phyloP scores from a whole-genome alignment of 2,113 vertebrate species.

The Cavia porcellus region DNA sequence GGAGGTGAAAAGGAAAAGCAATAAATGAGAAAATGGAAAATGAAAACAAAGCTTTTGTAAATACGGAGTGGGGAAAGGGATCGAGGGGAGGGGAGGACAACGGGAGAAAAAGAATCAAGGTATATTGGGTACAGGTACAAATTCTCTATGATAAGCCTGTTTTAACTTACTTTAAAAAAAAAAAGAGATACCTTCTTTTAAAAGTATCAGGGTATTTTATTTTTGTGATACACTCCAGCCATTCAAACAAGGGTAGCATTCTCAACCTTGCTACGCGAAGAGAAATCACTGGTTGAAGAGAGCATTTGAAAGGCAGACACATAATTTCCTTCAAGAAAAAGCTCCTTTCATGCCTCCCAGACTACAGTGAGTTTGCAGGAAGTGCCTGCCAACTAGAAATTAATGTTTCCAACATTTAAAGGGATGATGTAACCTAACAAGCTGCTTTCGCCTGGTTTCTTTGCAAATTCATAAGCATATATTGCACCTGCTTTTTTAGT shows the following conservation, averaged over 20 bases:
- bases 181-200: slow-evolving; percentile 15
- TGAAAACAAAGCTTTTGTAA: not conserved
- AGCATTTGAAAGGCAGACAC: slow-evolving; percentile 28
- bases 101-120: not conserved
- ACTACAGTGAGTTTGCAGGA: not conserved
- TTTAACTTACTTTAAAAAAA: not conserved
- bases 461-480: not conserved
- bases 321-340: slow-evolving; percentile 19
- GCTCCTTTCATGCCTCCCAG: not conserved
- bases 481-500: not conserved
- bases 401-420: not conserved
- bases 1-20: not conserved
- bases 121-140: not conserved
- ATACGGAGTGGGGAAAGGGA: not conserved
- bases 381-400: not conserved
- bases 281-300: not conserved
- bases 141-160: not conserved
- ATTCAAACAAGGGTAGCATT: not conserved
- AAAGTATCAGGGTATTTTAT: not conserved
- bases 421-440: not conserved
- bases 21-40: not conserved
- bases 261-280: not conserved
- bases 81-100: not conserved
- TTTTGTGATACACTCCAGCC: not conserved
- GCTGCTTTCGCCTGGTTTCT: not conserved